These are phyloP conservation scores for Enhydra lutris DNA, from an alignment of 2,113 vertebrate genomes.

Conservation along the genomic window DNA sequence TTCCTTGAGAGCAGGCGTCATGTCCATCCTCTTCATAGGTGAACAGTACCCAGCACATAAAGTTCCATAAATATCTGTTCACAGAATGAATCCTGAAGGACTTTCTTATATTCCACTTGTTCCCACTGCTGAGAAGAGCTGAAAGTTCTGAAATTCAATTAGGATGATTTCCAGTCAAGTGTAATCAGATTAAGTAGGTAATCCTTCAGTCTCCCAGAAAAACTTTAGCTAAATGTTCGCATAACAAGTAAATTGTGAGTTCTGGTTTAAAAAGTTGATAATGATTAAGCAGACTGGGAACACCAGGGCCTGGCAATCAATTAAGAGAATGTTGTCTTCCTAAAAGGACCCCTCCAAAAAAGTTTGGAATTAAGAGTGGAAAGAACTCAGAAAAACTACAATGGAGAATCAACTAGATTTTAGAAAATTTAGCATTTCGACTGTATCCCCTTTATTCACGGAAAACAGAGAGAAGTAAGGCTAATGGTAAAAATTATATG, in stretches of 20 bases:
- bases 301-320: not conserved
- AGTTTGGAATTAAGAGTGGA: not conserved
- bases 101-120: not conserved
- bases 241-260: not conserved
- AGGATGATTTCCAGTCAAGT: not conserved
- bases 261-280: not conserved
- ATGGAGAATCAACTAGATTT: not conserved
- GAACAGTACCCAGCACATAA: not conserved
- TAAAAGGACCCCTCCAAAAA: not conserved
- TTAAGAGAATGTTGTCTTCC: not conserved
- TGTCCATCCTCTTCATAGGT: not conserved
- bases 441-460: not conserved
- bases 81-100: not conserved
- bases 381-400: not conserved
- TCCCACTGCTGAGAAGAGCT: not conserved
- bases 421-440: not conserved
- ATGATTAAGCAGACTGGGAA: not conserved
- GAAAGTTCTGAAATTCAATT: not conserved
- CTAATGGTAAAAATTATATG: not conserved
- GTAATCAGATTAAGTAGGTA: not conserved
- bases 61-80: not conserved
- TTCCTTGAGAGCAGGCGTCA: not conserved
- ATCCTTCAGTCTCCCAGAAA: not conserved
- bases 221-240: not conserved
- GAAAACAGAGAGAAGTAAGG: not conserved